Percentiles rank a stretch among this genome's conserved stretches.
Conservation (phyloP, 2,797 vertebrate genomes). For the Sylvilagus floridanus region DNA sequence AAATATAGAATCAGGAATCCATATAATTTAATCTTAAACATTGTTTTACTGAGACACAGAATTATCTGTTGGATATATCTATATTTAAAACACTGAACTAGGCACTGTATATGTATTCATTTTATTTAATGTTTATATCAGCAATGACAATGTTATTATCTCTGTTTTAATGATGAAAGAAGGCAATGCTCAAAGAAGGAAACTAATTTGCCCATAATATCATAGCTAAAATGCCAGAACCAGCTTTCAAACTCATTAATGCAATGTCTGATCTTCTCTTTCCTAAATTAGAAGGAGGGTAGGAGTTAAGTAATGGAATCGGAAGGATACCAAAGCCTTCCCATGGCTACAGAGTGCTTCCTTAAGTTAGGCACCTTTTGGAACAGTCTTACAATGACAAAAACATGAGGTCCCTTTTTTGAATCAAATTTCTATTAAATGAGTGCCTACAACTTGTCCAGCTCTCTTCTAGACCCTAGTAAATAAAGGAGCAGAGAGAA, state of each 20-base stretch:
- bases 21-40: constrained; percentile 12
- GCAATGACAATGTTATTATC: not conserved
- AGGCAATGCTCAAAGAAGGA: not conserved
- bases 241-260: constrained; percentile 35
- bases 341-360: not conserved
- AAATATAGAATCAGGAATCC: not conserved
- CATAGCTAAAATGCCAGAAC: not conserved
- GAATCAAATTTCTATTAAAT: not conserved
- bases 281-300: not conserved
- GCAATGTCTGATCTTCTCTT: not conserved
- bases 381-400: not conserved
- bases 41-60: constrained; percentile 36
- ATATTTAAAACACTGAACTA: constrained; percentile 13
- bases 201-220: not conserved
- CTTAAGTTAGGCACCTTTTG: not conserved
- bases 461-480: not conserved
- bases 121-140: not conserved
- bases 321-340: not conserved
- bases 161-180: constrained; percentile 30
- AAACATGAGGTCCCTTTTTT: not conserved
- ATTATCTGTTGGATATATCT: not conserved
- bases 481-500: not conserved
- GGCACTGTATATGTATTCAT: not conserved
- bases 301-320: not conserved
- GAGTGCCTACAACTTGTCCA: not conserved